Percentiles rank a stretch among this genome's conserved stretches.
Conservation (phyloP, 37 sponge, comb jelly and placozoan genomes). For the Agelas oroides region DNA sequence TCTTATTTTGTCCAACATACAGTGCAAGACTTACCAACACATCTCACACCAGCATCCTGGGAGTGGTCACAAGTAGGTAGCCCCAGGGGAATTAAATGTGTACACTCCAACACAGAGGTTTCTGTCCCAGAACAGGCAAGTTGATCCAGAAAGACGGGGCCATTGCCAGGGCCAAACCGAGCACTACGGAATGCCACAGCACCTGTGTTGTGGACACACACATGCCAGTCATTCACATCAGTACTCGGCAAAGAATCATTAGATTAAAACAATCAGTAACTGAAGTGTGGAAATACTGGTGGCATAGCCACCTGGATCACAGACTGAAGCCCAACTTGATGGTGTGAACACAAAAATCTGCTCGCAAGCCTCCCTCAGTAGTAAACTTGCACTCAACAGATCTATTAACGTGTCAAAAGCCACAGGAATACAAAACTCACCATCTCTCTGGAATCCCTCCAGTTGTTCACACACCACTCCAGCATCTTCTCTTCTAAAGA, state of each 20-base stretch:
- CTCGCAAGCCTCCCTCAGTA: too few relatives aligned
- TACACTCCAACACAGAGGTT: slow-evolving; percentile 2
- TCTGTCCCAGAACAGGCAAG: slow-evolving; percentile 9
- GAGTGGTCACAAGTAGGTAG: slow-evolving; percentile 10
- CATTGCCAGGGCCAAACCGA: slow-evolving; percentile 14
- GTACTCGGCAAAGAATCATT: too few relatives aligned
- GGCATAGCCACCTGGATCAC: too few relatives aligned
- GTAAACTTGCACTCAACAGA: too few relatives aligned
- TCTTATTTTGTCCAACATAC: too few relatives aligned
- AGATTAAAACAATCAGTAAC: too few relatives aligned
- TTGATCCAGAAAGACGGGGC: slow-evolving; percentile 12
- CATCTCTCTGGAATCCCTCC: slow-evolving; percentile 2
- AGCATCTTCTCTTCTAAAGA: not conserved
- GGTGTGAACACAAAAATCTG: too few relatives aligned
- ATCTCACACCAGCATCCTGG: slow-evolving; percentile 14
- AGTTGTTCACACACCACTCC: slow-evolving; percentile 1
- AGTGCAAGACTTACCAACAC: slow-evolving; percentile 31
- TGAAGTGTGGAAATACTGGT: too few relatives aligned
- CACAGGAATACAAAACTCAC: not conserved
- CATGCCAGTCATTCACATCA: too few relatives aligned
- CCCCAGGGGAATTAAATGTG: not conserved
- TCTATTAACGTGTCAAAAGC: too few relatives aligned
- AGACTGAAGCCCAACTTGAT: too few relatives aligned
- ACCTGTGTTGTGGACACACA: not conserved
- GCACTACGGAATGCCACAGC: not conserved